Evolutionary conservation across 2,888 invertebrate genomes (phyloP).

Genomic region (Emmelina monodactyla): DNA sequence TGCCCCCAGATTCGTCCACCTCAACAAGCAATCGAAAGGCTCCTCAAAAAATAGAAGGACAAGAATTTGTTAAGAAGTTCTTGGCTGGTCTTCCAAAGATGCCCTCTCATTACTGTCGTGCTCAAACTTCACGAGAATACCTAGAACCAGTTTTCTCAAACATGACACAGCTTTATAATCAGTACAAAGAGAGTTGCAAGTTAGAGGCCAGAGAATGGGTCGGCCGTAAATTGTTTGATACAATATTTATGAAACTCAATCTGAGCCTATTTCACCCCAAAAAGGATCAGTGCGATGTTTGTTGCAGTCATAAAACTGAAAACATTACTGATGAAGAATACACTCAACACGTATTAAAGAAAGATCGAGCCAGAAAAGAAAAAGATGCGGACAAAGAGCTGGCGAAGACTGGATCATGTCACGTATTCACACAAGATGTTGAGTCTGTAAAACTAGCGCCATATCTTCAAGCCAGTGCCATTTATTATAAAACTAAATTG

Average conservation of each 20-base stretch:
- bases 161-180: conserved; percentile 14
- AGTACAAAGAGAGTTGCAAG: conserved; percentile 15
- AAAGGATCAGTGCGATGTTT: conserved; percentile 16
- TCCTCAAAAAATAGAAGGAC: conserved; percentile 17
- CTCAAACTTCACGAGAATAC: conserved; percentile 17
- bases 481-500: conserved; percentile 21
- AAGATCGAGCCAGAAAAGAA: conserved; percentile 17
- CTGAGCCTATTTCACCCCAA: conserved; percentile 17
- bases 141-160: conserved; percentile 17
- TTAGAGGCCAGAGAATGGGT: conserved; percentile 14
- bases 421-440: conserved; percentile 20
- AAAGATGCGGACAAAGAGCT: conserved; percentile 16
- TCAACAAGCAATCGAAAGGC: conserved; percentile 11
- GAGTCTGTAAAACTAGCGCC: conserved; percentile 19
- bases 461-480: conserved; percentile 19
- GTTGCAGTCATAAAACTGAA: conserved; percentile 15
- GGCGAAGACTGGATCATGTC: conserved; percentile 15
- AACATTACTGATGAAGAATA: conserved; percentile 18
- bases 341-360: conserved; percentile 9
- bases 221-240: conserved; percentile 17
- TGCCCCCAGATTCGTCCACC: conserved; percentile 13
- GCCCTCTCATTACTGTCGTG: conserved; percentile 19
- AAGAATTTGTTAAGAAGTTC: conserved; percentile 16
- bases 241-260: conserved; percentile 19
- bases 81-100: conserved; percentile 17